phyloP scores from a whole-genome alignment of 2,797 vertebrate species.

The Clarias pachynema region DNA sequence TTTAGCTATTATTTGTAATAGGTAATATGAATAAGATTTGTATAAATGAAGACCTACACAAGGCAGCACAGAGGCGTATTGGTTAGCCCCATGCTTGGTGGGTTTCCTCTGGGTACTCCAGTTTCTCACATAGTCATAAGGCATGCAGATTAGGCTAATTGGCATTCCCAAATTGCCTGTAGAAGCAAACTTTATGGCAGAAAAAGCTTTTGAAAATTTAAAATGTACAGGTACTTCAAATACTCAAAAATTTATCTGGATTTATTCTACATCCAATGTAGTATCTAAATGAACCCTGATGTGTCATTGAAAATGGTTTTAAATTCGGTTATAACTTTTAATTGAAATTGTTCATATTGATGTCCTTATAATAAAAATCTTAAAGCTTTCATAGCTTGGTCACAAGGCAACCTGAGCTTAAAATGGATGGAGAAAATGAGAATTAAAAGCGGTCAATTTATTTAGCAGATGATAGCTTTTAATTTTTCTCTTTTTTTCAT shows the following conservation, averaged over 20 bases:
- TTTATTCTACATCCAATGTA: neutral
- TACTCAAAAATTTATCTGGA: neutral
- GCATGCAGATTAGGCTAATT: no score
- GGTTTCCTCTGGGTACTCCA: no score
- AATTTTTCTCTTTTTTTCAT: conserved; percentile 3
- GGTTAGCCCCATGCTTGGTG: no score
- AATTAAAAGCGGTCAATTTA: neutral
- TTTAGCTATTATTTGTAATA: neutral
- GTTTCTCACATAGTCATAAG: no score
- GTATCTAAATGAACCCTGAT: neutral
- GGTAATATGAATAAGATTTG: neutral
- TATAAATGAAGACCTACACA: neutral
- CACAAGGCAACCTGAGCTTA: neutral
- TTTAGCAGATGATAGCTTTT: conserved; percentile 13
- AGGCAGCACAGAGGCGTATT: no score
- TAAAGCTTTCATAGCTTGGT: conserved; percentile 8
- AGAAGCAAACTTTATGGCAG: no score
- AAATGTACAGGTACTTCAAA: neutral
- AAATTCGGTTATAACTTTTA: neutral
- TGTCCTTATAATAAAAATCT: neutral
- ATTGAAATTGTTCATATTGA: neutral
- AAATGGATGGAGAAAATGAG: conserved; percentile 10
- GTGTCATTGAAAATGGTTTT: neutral
- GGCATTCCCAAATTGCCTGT: no score
- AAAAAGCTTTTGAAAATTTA: neutral